Percentiles rank a stretch among this genome's conserved stretches.
phyloP scores from a whole-genome alignment of 2,888 invertebrate genomes.

The Caenorhabditis sulstoni region DNA sequence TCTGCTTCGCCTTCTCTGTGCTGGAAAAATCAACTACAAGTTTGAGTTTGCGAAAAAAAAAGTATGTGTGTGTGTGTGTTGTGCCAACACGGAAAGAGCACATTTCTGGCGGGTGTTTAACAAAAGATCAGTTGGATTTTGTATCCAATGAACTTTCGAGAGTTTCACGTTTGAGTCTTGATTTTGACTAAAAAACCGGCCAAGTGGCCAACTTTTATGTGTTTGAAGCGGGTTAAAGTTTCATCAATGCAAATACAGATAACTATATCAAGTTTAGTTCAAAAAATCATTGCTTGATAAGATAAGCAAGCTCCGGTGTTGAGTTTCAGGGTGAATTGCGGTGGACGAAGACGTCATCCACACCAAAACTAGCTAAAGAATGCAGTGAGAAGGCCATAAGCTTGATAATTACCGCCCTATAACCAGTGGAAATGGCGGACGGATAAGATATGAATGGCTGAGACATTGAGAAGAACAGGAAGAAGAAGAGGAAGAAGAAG shows the following conservation, averaged over 20 bases:
- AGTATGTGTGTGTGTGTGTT: conserved; percentile 27
- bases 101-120: conserved; percentile 22
- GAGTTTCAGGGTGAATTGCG: too few relatives aligned
- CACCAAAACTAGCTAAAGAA: neutral
- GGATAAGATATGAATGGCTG: conserved; percentile 41
- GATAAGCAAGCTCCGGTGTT: too few relatives aligned
- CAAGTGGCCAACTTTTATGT: too few relatives aligned
- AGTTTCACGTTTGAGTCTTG: neutral
- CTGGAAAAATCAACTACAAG: conserved; percentile 43
- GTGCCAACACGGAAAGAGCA: conserved; percentile 37
- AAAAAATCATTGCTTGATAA: too few relatives aligned
- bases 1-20: conserved; percentile 28
- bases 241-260: too few relatives aligned
- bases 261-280: too few relatives aligned
- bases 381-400: neutral
- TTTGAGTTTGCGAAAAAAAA: too few relatives aligned
- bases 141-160: conserved; percentile 38
- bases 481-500: neutral
- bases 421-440: neutral
- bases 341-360: too few relatives aligned
- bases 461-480: too few relatives aligned
- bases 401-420: neutral
- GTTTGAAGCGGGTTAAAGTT: neutral
- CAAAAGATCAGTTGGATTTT: conserved; percentile 27
- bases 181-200: too few relatives aligned